Conservation (phyloP, 2,888 invertebrate genomes). For the Alloplasta piceator region DNA sequence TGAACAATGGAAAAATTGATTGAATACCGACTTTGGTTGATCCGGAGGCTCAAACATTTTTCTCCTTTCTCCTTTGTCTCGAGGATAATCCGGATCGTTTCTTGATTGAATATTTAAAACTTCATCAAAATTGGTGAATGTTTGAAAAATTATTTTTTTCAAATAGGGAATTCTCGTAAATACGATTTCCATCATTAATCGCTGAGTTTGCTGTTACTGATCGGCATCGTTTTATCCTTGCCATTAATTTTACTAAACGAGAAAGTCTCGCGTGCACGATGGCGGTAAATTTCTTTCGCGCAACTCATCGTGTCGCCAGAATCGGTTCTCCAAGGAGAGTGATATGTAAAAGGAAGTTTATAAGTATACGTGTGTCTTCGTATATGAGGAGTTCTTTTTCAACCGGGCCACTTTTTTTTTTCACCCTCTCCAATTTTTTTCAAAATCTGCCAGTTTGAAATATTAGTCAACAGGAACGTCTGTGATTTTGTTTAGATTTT, state of each 20-base stretch:
- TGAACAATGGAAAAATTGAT: too few relatives aligned
- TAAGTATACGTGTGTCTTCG: background rate
- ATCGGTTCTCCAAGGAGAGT: background rate
- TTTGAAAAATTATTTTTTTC: constrained; percentile 4
- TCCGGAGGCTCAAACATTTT: too few relatives aligned
- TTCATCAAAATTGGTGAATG: background rate
- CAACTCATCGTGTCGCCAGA: constrained; percentile 27
- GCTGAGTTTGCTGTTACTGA: background rate
- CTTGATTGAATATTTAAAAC: background rate
- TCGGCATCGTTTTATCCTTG: background rate
- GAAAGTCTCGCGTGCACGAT: constrained; percentile 68
- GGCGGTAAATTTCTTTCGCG: constrained; percentile 66
- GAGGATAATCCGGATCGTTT: background rate
- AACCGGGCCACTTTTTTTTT: too few relatives aligned
- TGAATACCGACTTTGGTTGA: too few relatives aligned
- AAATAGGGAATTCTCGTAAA: too few relatives aligned
- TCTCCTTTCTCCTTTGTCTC: too few relatives aligned
- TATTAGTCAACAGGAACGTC: too few relatives aligned
- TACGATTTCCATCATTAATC: background rate
- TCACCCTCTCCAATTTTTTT: too few relatives aligned
- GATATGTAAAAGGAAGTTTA: constrained; percentile 6
- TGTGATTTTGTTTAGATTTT: too few relatives aligned
- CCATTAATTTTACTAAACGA: constrained; percentile 42
- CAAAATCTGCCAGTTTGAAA: too few relatives aligned
- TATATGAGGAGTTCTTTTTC: background rate